Evolutionary conservation across 2,797 vertebrate genomes (phyloP), one percentile per base, ranked within the genome.

Genomic region (Anguilla obscura): DNA sequence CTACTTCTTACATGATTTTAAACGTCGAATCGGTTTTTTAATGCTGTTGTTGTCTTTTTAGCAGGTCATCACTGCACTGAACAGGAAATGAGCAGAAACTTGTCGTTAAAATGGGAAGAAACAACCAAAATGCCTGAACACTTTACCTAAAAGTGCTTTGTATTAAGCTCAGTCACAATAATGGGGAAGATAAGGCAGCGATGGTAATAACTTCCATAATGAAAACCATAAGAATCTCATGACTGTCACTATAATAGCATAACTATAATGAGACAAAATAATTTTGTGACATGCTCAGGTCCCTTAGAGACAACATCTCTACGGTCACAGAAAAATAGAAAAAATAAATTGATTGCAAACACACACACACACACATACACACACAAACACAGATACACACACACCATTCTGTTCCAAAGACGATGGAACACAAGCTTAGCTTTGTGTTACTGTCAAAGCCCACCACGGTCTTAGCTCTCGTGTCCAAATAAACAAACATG

Each of bases 121-220:
- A 48, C 40, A n/a, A 1, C 21, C 6, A 24, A 24, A 18, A 2
- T 48, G 45, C 36, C 0, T 48, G 18, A 7, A 8, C 76, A 48
- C 18, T 36, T 24, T 14, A 60, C 58, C 58, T 69, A 27, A 0
- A 14, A 3, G 21, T 30, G 0, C 2, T 79, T 52, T 88, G 69
- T 7, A 45, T 87, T 74, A 60, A 86, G 86, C 91, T 89, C 88
- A 90, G 8, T 87, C 90, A 76, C 89, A 0, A 66, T 89, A 33
- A 82, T 30, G 24, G 80, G 45, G 18, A 45, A 48, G n/a, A 74
- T 60, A 80, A 21, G 93, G 94, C 94, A 92, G 93, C 5, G 30
- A 88, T 93, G 56, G 93, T 92, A 88, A 90, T 88, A 84, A 87
- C 9, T 54, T 5, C n/a, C 21, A 16, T 56, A 56, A 16, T 54